Evolutionary conservation across 23 tunicate genomes (phyloP), one percentile per base, ranked within the genome.

Genomic region (Ascidia mentula): DNA sequence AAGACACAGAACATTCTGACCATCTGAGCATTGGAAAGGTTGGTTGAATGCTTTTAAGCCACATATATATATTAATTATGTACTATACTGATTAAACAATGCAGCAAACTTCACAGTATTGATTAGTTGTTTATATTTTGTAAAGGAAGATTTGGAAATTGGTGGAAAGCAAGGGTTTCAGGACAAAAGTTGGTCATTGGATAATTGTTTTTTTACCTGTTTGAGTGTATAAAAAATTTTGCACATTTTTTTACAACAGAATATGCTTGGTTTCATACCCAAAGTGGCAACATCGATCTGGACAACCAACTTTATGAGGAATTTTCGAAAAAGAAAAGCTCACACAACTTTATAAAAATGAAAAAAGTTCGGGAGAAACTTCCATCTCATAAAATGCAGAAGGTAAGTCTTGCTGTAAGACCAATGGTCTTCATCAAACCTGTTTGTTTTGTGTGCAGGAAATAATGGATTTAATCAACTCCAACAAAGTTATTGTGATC

Each of bases 401-500:
- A 79, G 73, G 82, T 79, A 34, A 45, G 12, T 15, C 53, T 42
- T 42, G 53, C 53, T 42, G 7, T 53, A 5, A 1, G 13, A 5
- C 65, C 12, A 42, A 9, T 42, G 12, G 53, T 42, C 53, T 42
- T 42, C 15, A 15, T 9, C 7, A 53, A 53, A 53, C 1, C 22
- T 53, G 65, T 5, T 5, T 1, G 22, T 53, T 53, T 9, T 53
- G 65, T 53, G 30, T 34, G 38, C 45, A 83, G 36, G 79, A 89
- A 73, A 59, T 89, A 3, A 24, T 86, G 60, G 84, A 81, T 18
- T 22, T 86, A 75, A 82, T 91, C 36, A 76, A 82, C 34, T 26
- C 72, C 26, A 81, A 86, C 36, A 90, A 91, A 82, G 90, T 91
- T 36, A 80, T 91, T 38, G 97, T 91, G 20, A 85, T 91, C 4